Evolutionary conservation across 1,140 invertebrate genomes (phyloP).

Genomic region (Acromyrmex charruanus): DNA sequence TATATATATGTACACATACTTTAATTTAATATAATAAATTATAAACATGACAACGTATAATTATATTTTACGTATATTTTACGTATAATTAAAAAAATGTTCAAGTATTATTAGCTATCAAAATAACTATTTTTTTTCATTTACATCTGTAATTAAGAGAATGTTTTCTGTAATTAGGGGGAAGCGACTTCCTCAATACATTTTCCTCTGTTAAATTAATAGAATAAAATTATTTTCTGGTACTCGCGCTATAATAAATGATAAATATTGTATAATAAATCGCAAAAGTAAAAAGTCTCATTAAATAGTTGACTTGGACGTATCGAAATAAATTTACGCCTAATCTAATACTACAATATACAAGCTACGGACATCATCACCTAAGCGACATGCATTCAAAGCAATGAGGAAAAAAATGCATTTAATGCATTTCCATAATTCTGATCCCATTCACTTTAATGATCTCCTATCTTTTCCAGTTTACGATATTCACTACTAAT

Average conservation of each 20-base stretch:
- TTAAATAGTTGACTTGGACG: neutral
- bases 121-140: slow-evolving; percentile 1
- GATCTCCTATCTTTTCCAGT: neutral
- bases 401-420: neutral
- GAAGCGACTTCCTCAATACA: neutral
- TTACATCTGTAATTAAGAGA: neutral
- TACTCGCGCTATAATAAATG: neutral
- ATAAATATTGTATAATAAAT: neutral
- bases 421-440: slow-evolving; percentile 26
- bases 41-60: neutral
- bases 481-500: slow-evolving; percentile 43
- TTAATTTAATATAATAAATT: neutral
- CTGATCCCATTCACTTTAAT: slow-evolving; percentile 26
- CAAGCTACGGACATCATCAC: neutral
- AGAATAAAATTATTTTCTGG: neutral
- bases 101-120: neutral
- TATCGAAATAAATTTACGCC: neutral
- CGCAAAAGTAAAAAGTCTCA: neutral
- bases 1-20: too few species aligned
- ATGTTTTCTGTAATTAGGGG: neutral
- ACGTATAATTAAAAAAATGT: neutral
- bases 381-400: neutral
- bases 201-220: neutral
- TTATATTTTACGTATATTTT: slow-evolving; percentile 15
- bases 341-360: neutral